A percentile compares a stretch with the other conserved stretches of the same genome.
Evolutionary conservation across 2,113 vertebrate species (phyloP).

Genomic region (Furnarius figulus): DNA sequence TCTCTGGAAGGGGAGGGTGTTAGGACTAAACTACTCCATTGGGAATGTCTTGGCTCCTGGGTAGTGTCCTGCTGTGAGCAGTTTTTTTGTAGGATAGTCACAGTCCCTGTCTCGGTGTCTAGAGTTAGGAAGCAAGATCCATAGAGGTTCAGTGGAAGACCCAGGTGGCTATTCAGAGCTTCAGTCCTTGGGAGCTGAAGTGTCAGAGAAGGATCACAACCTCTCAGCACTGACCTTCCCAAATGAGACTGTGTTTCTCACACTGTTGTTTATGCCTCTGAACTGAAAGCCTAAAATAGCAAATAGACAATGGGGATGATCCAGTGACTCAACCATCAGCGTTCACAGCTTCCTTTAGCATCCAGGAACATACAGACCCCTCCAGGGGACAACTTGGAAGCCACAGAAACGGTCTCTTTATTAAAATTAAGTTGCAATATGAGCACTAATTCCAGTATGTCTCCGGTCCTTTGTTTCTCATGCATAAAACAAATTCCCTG

Average conservation of each 20-base stretch:
- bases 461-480: background rate
- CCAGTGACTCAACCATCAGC: background rate
- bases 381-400: background rate
- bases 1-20: background rate
- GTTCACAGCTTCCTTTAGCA: background rate
- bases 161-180: background rate
- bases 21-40: background rate
- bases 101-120: background rate
- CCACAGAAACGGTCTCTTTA: background rate
- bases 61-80: background rate
- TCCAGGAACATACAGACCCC: background rate
- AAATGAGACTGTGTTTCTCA: background rate
- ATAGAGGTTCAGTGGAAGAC: background rate
- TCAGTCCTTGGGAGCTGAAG: background rate
- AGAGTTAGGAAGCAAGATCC: background rate
- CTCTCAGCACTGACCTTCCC: background rate
- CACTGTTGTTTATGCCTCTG: background rate
- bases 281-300: background rate
- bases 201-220: background rate
- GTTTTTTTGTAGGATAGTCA: background rate
- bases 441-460: accelerated
- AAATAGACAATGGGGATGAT: background rate
- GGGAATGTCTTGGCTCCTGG: background rate
- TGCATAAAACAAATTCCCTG: background rate
- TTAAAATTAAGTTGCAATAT: background rate